Conservation (phyloP, 2,797 vertebrate genomes). For the Taeniopygia guttata region DNA sequence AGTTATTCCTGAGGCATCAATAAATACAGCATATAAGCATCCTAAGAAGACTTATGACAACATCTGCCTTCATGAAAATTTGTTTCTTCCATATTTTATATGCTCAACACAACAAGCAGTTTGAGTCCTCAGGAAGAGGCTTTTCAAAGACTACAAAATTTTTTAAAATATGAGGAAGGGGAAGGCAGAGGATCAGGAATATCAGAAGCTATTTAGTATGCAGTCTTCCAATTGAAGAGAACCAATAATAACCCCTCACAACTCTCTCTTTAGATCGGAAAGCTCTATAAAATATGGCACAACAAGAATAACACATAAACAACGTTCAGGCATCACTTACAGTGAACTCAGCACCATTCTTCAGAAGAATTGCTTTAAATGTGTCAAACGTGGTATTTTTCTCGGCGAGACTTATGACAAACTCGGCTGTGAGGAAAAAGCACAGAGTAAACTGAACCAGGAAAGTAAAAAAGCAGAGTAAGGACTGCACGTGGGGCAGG, state of each 20-base stretch:
- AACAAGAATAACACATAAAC: rapidly evolving
- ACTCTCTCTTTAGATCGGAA: neutral
- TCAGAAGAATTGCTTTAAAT: constrained; percentile 85
- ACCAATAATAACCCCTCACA: neutral
- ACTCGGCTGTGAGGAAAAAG: constrained; percentile 82
- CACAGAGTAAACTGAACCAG: rapidly evolving
- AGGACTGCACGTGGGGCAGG: rapidly evolving
- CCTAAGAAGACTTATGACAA: rapidly evolving
- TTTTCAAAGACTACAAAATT: neutral
- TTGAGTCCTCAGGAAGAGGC: neutral
- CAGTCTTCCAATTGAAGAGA: neutral
- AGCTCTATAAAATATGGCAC: rapidly evolving
- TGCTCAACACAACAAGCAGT: neutral
- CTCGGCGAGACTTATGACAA: constrained; percentile 93
- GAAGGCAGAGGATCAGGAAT: neutral
- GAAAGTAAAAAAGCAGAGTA: rapidly evolving
- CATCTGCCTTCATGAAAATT: rapidly evolving
- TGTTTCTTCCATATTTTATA: neutral
- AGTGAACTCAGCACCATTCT: constrained; percentile 98
- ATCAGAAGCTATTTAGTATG: neutral
- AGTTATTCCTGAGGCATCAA: neutral
- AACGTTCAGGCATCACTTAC: constrained; percentile 72
- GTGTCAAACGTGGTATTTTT: constrained; percentile 87
- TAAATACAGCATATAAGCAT: neutral
- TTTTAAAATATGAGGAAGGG: neutral